These are phyloP conservation scores for Aleiodes sp. DNA, from an alignment of 1,140 invertebrate species.

Conservation along the genomic window DNA sequence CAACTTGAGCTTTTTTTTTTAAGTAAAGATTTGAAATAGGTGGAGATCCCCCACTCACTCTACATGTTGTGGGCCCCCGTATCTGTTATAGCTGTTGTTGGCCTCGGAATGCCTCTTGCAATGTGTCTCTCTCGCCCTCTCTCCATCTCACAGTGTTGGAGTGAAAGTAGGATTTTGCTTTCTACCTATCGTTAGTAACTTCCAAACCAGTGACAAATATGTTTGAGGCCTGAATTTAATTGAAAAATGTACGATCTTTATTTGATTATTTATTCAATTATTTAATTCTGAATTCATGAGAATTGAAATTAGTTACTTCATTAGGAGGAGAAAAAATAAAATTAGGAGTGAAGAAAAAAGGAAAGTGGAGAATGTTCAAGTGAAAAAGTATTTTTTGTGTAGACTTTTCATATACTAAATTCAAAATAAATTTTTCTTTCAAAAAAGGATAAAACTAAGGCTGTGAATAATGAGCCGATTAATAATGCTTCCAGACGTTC, in stretches of 20 bases:
- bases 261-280: neutral
- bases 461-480: slow-evolving; percentile 20
- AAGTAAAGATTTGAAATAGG: neutral
- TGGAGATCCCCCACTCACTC: neutral
- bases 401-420: too few species aligned
- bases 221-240: slow-evolving; percentile 39
- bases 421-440: too few species aligned
- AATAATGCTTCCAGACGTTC: neutral
- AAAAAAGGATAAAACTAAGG: neutral
- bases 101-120: slow-evolving; percentile 59
- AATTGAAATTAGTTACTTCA: too few species aligned
- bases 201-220: slow-evolving; percentile 54
- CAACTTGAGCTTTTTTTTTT: too few species aligned
- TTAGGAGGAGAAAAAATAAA: neutral
- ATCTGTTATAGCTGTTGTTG: slow-evolving; percentile 28
- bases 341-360: neutral
- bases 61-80: neutral
- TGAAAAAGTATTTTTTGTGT: too few species aligned
- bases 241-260: slow-evolving; percentile 26
- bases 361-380: neutral
- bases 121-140: slow-evolving; percentile 45
- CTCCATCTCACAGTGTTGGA: slow-evolving; percentile 39
- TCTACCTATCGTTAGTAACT: slow-evolving; percentile 52
- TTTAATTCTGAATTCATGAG: too few species aligned
- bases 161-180: slow-evolving; percentile 66